Conservation (phyloP, 2,797 vertebrate species). For the Mormyrus hasselquistii region DNA sequence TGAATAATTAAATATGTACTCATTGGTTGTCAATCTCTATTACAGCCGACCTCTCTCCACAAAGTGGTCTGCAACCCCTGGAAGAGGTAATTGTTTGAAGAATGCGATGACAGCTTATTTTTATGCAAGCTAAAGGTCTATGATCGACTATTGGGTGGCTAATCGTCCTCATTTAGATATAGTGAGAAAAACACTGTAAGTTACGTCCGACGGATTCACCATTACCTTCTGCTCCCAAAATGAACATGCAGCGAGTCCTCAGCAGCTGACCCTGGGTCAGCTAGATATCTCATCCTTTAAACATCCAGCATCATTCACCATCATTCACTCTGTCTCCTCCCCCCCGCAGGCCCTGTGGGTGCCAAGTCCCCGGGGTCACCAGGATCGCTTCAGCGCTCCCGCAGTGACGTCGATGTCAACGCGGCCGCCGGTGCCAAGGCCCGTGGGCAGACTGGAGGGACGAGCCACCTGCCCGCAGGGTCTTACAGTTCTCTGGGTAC, state of each 20-base stretch:
- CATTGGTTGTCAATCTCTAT: conserved; percentile 12
- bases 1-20: neutral
- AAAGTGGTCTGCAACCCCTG: conserved; percentile 65
- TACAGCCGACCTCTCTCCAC: conserved; percentile 64
- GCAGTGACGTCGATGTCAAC: conserved; percentile 74
- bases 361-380: conserved; percentile 63
- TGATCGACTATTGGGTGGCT: neutral
- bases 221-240: neutral
- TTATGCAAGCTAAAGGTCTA: neutral
- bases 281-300: neutral
- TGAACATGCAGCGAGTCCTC: neutral
- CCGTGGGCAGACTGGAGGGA: conserved; percentile 56
- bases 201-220: neutral
- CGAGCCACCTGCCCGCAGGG: conserved; percentile 68
- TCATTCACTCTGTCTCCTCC: neutral
- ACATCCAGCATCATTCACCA: neutral
- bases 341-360: conserved; percentile 51
- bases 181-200: neutral
- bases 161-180: neutral
- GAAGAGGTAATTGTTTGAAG: conserved; percentile 56
- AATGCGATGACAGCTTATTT: neutral
- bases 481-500: conserved; percentile 75
- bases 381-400: conserved; percentile 71
- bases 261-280: neutral
- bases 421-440: conserved; percentile 73